These are phyloP conservation scores for Epinotia bilunana DNA, from an alignment of 2,888 invertebrate genomes.

Conservation along the genomic window DNA sequence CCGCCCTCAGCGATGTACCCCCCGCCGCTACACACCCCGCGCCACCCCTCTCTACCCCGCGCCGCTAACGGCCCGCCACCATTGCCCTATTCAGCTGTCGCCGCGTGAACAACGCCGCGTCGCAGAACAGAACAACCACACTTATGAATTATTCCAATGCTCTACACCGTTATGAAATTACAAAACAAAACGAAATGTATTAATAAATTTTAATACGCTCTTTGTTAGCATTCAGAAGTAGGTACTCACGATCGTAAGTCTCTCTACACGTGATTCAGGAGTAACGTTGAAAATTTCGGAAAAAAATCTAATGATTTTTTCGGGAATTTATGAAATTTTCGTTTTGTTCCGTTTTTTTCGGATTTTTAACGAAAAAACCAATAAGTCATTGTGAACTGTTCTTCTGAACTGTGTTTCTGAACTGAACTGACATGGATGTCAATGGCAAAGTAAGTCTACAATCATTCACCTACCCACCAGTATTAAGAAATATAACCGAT, in stretches of 20 bases:
- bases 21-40: constrained; percentile 51
- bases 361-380: too few species aligned
- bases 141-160: constrained; percentile 81
- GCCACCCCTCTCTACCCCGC: constrained; percentile 53
- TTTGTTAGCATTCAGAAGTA: constrained; percentile 67
- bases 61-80: constrained; percentile 71
- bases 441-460: too few species aligned
- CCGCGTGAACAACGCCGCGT: constrained; percentile 69
- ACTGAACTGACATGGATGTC: too few species aligned
- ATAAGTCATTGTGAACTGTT: too few species aligned
- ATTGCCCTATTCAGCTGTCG: constrained; percentile 82
- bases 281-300: too few species aligned
- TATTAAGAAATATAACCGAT: too few species aligned
- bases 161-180: constrained; percentile 76
- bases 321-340: too few species aligned
- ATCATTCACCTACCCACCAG: too few species aligned
- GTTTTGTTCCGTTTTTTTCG: too few species aligned
- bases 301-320: too few species aligned
- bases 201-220: constrained; percentile 74
- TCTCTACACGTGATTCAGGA: constrained; percentile 51
- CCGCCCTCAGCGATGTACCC: constrained; percentile 70
- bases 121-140: constrained; percentile 74
- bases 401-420: too few species aligned
- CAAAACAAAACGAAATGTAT: constrained; percentile 79
- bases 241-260: constrained; percentile 20